These are phyloP conservation scores for Pilophorus perplexus DNA, from an alignment of 2,888 invertebrate genomes.

Conservation along the genomic window DNA sequence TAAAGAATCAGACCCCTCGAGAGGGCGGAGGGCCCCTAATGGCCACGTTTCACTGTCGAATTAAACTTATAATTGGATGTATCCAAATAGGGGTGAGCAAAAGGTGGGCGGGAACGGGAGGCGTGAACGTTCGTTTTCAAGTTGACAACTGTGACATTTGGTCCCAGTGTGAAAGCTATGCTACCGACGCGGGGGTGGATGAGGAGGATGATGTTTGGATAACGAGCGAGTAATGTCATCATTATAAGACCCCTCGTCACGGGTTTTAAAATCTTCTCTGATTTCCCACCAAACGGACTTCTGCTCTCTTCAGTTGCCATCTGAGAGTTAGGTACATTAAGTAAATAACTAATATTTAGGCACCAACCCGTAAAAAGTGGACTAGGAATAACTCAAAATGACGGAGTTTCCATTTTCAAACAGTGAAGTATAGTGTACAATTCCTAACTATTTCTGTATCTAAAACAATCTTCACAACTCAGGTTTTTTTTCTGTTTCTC, in stretches of 20 bases:
- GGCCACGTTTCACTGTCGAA: constrained; percentile 25
- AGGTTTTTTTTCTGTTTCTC: too few relatives aligned
- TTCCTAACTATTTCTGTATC: too few relatives aligned
- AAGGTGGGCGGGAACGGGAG: constrained; percentile 33
- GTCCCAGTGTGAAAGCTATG: too few relatives aligned
- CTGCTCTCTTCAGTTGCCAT: too few relatives aligned
- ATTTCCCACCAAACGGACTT: not conserved
- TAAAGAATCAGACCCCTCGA: too few relatives aligned
- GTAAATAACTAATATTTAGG: too few relatives aligned
- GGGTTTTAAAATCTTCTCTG: constrained; percentile 19
- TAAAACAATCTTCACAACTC: too few relatives aligned
- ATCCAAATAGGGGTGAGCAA: constrained; percentile 36
- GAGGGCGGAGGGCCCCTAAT: constrained; percentile 1
- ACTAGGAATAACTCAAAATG: too few relatives aligned
- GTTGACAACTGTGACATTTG: constrained; percentile 36
- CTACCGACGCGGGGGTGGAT: constrained; percentile 8
- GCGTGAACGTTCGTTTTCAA: constrained; percentile 30
- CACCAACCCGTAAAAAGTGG: too few relatives aligned
- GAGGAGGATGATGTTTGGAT: constrained; percentile 39
- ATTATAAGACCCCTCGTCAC: constrained; percentile 34
- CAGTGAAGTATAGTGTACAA: too few relatives aligned
- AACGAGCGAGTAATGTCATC: constrained; percentile 41
- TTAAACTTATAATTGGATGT: constrained; percentile 40
- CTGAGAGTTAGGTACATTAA: too few relatives aligned
- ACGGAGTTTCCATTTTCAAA: too few relatives aligned